Evolutionary conservation across 2,888 invertebrate genomes (phyloP).

Genomic region (Drosophila antonietae): DNA sequence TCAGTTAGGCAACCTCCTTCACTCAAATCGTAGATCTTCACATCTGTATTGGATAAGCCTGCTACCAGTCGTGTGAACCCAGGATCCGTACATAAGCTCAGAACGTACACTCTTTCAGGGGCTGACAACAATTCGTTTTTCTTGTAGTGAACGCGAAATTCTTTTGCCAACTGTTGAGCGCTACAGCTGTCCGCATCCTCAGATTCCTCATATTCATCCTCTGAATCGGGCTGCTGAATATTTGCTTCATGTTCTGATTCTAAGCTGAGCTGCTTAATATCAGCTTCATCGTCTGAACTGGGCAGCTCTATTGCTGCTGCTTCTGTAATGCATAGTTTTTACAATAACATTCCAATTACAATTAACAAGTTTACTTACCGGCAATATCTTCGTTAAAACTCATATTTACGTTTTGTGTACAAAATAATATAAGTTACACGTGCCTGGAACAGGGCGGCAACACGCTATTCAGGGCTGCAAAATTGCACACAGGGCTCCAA

Average conservation of each 20-base stretch:
- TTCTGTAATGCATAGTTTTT: constrained; percentile 35
- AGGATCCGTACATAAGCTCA: constrained; percentile 86
- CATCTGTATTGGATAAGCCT: constrained; percentile 85
- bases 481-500: constrained; percentile 15
- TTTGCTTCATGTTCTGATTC: no score
- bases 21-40: constrained; percentile 85
- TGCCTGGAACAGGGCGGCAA: constrained; percentile 17
- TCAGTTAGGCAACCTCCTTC: constrained; percentile 81
- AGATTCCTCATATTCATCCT: constrained; percentile 58
- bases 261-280: constrained; percentile 31
- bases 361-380: constrained; percentile 27
- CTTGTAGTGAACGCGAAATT: constrained; percentile 77
- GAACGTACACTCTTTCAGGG: constrained; percentile 87
- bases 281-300: constrained; percentile 71
- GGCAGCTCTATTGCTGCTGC: constrained; percentile 35
- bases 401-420: constrained; percentile 45
- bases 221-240: constrained; percentile 49
- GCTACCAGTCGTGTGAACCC: constrained; percentile 85
- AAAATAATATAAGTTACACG: constrained; percentile 22
- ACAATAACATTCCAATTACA: background rate
- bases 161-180: constrained; percentile 66
- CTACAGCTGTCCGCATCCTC: constrained; percentile 81
- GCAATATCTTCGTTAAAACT: constrained; percentile 43
- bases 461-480: constrained; percentile 3
- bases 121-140: constrained; percentile 86